Evolutionary conservation across 2,888 invertebrate species (phyloP), one percentile per base, ranked within the genome.

Genomic region (Eristalis tenax): DNA sequence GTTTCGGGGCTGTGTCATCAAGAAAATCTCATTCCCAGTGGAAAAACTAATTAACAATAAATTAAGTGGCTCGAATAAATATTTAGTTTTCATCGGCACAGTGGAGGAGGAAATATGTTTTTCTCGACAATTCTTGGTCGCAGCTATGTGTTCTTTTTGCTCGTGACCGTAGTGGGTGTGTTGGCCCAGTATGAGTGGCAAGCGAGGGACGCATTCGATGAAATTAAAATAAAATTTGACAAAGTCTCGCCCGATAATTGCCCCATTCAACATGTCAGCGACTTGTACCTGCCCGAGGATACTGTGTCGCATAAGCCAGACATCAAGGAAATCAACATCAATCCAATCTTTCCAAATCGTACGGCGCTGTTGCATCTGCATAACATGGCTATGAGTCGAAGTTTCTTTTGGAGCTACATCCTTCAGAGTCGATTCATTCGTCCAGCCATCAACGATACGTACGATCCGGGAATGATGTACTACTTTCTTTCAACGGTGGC

Each of bases 401-500:
- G 98, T 0, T 99, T 98, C 93, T 99, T 97, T 93, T 99, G 97
- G 97, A 98, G 98, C 92, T 98, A 98, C 90, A 97, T 98, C 80
- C 94, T 98, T 0, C 98, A 98, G 91, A 97, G 97, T 32, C 94
- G 98, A 88, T 97, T 98, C 90, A 98, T 98, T 89, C 94, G 98
- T 35, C 98, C 98, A 0, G 97, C 97, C 0, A 97, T 97, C 26
- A 98, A 97, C 91, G 97, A 98, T 90, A 97, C 98, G 0, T 97
- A 98, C 90, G 99, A 99, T 93, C 99, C 99, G 0, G 99, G 99
- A 74, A 97, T 99, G 96, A 98, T 99, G 98, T 99, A 99, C 91
- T 98, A 98, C 91, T 98, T 98, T 91, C 94, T 99, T 61, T 98
- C 99, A 0, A 96, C 98, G 0, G 97, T 98, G 0, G 98, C 99